These are phyloP conservation scores for Pristionchus entomophagus DNA, from an alignment of 2,888 invertebrate species.

Conservation along the genomic window DNA sequence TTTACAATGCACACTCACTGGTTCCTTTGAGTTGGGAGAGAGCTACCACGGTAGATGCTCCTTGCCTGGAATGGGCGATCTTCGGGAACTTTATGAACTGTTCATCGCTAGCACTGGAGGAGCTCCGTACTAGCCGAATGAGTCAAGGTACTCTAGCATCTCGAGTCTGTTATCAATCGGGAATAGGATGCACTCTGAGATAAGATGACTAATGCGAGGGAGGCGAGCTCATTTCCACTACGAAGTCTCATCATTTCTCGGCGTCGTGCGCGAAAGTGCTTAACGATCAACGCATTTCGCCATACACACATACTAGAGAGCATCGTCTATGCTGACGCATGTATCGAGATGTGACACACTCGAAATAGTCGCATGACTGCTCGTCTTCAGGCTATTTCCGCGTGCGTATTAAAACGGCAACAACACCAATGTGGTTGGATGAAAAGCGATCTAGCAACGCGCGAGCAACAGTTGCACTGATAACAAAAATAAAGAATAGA, in stretches of 20 bases:
- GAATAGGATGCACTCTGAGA: too few species aligned
- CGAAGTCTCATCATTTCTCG: background rate
- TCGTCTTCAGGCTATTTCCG: background rate
- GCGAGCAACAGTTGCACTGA: too few species aligned
- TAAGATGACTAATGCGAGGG: too few species aligned
- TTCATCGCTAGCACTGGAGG: too few species aligned
- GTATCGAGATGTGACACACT: background rate
- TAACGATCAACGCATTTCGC: background rate
- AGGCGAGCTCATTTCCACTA: too few species aligned
- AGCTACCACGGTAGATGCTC: background rate
- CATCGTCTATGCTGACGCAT: constrained; percentile 1
- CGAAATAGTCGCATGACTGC: constrained; percentile 10
- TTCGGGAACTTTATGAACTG: too few species aligned
- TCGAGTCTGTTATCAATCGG: too few species aligned
- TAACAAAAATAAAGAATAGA: background rate
- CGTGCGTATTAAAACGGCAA: too few species aligned
- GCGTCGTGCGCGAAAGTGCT: background rate
- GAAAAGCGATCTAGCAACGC: too few species aligned
- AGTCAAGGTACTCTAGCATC: too few species aligned
- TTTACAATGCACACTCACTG: background rate
- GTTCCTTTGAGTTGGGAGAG: background rate
- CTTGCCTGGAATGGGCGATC: background rate
- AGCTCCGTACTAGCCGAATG: too few species aligned
- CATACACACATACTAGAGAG: background rate
- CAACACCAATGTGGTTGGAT: too few species aligned